Conservation (phyloP, 2,797 vertebrate species). For the Cyclura pinguis region DNA sequence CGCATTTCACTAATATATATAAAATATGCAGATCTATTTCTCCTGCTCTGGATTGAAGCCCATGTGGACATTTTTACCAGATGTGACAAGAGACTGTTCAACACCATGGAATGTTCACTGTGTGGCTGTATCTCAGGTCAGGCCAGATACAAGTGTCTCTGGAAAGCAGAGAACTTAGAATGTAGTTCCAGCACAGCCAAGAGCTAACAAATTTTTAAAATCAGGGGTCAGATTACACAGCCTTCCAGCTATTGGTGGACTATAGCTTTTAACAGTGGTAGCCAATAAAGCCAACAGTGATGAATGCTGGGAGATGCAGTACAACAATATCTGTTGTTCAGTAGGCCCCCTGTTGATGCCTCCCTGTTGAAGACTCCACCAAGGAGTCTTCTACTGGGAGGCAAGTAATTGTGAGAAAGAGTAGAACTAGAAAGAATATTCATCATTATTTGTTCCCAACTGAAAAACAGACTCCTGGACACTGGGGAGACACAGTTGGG, state of each 20-base stretch:
- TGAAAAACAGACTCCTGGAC: neutral
- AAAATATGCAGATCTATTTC: neutral
- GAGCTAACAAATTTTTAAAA: neutral
- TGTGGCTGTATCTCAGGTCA: neutral
- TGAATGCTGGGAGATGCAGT: too few species aligned
- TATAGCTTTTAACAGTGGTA: too few species aligned
- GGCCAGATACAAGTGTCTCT: neutral
- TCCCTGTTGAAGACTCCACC: too few species aligned
- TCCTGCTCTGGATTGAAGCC: neutral
- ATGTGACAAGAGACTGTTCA: neutral
- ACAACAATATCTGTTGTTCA: too few species aligned
- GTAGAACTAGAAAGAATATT: neutral
- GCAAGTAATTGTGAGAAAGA: neutral
- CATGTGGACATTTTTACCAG: neutral
- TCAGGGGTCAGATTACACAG: neutral
- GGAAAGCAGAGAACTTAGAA: neutral
- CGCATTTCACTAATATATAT: neutral
- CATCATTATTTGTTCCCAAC: too few species aligned
- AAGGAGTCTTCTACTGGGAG: neutral
- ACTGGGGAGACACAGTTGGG: neutral
- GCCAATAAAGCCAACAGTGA: too few species aligned
- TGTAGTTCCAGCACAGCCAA: neutral
- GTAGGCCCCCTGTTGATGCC: neutral
- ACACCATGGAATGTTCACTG: neutral
- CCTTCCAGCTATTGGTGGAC: too few species aligned